phyloP scores from a whole-genome alignment of 2,797 vertebrate genomes.

The Myotis pilosus region DNA sequence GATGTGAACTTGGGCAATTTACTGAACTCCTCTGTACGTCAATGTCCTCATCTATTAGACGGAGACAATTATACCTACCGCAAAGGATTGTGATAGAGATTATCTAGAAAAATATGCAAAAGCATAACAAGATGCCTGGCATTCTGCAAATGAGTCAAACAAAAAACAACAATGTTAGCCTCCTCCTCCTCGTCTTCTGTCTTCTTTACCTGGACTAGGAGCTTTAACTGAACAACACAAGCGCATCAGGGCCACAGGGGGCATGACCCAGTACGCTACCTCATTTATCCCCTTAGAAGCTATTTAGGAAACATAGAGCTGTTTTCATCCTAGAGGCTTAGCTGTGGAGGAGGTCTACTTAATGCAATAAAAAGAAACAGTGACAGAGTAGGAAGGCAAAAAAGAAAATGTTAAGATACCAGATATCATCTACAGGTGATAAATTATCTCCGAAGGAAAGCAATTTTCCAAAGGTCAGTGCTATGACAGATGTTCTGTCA shows the following conservation, averaged over 20 bases:
- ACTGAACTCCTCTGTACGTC: not conserved
- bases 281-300: not conserved
- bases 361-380: constrained; percentile 39
- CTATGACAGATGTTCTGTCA: not conserved
- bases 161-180: not conserved
- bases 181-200: not conserved
- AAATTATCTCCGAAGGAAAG: constrained; percentile 63
- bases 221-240: not conserved
- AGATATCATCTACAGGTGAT: constrained; percentile 38
- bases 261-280: not conserved
- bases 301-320: not conserved
- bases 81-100: not conserved
- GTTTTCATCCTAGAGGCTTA: not conserved
- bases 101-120: not conserved
- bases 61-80: not conserved
- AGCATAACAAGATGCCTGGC: not conserved
- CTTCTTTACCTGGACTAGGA: not conserved
- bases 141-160: not conserved
- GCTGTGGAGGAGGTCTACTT: not conserved
- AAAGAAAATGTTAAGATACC: constrained; percentile 32
- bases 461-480: constrained; percentile 61
- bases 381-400: not conserved
- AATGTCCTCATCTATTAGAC: not conserved
- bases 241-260: not conserved
- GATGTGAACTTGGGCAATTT: not conserved